Conservation (phyloP, 2,113 vertebrate species). For the Petrocephalus zakoni region DNA sequence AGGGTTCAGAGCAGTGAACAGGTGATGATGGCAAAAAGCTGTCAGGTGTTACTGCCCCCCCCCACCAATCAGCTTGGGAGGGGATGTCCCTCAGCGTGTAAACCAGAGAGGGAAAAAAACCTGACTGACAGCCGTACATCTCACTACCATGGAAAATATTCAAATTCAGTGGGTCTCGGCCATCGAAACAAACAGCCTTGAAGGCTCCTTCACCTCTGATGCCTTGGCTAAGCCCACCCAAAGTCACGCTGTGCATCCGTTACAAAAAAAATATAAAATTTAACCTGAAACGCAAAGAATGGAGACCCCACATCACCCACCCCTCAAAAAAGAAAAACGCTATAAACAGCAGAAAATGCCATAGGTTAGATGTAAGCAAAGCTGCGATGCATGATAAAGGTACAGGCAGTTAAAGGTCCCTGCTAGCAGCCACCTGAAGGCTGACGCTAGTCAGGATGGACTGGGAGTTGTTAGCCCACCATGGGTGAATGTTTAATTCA, state of each 20-base stretch:
- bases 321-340: neutral
- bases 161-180: neutral
- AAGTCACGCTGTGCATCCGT: neutral
- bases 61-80: neutral
- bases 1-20: neutral
- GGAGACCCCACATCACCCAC: neutral
- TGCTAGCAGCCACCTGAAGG: neutral
- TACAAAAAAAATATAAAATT: neutral
- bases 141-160: conserved; percentile 19
- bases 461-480: neutral
- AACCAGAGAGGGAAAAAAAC: neutral
- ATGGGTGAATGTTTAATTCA: neutral
- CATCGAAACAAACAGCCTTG: neutral
- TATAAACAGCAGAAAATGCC: neutral
- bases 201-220: neutral
- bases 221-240: neutral
- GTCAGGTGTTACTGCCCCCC: neutral
- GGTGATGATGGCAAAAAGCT: neutral
- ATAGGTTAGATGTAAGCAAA: neutral
- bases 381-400: neutral
- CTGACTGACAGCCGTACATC: neutral
- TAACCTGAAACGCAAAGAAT: neutral
- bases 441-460: neutral
- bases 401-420: neutral
- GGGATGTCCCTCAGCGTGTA: conserved; percentile 3